phyloP scores from a whole-genome alignment of 2,113 vertebrate genomes.

The Leptodactylus fuscus region DNA sequence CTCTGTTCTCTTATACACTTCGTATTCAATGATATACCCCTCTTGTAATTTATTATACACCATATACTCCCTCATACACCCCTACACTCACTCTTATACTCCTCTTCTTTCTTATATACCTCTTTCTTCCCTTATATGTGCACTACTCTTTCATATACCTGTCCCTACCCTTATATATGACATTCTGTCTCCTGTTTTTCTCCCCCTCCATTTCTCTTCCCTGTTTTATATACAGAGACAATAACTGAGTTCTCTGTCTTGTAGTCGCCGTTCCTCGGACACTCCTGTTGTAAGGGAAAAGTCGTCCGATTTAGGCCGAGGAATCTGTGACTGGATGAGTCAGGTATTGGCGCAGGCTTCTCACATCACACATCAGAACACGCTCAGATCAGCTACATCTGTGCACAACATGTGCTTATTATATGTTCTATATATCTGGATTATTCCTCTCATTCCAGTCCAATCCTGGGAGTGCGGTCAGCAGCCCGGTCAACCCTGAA shows the following conservation, averaged over 20 bases:
- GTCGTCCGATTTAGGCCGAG: neutral
- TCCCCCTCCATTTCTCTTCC: too few relatives aligned
- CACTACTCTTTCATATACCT: neutral
- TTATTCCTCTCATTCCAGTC: slow-evolving; percentile 21
- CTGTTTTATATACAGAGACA: neutral
- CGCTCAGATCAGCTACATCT: neutral
- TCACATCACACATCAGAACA: neutral
- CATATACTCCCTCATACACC: neutral
- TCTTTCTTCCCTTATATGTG: too few relatives aligned
- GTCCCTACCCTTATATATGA: too few relatives aligned
- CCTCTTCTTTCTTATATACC: neutral
- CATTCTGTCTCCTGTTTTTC: too few relatives aligned
- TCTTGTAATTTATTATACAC: neutral
- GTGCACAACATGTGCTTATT: neutral
- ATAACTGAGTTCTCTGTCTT: neutral
- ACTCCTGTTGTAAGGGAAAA: slow-evolving; percentile 6
- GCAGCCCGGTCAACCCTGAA: neutral
- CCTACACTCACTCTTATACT: neutral
- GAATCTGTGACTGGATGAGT: slow-evolving; percentile 23
- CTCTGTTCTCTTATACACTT: neutral
- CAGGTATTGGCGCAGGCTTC: slow-evolving; percentile 7
- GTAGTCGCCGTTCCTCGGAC: neutral
- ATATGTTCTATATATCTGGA: neutral
- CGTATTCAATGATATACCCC: too few relatives aligned
- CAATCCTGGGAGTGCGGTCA: neutral